phyloP scores from a whole-genome alignment of 2,113 vertebrate species.

The Stigmatopora argus region DNA sequence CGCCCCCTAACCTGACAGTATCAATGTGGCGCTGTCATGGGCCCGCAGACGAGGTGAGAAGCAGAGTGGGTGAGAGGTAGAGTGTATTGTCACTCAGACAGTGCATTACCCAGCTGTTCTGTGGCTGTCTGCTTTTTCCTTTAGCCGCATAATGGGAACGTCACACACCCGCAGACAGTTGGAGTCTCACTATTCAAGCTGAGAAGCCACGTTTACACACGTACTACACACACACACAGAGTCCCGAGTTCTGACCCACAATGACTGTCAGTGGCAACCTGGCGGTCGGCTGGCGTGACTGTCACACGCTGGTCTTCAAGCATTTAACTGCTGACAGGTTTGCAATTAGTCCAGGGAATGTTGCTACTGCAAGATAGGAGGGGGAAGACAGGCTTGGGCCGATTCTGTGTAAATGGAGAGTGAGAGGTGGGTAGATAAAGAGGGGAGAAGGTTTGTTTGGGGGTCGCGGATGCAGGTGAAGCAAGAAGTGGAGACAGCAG shows the following conservation, averaged over 20 bases:
- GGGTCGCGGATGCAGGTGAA: constrained; percentile 10
- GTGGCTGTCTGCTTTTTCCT: constrained; percentile 61
- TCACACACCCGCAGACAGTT: constrained; percentile 63
- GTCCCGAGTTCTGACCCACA: constrained; percentile 52
- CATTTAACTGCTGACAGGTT: constrained; percentile 76
- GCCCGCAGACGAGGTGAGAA: constrained; percentile 54
- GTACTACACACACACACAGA: constrained; percentile 25
- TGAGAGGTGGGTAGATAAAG: constrained; percentile 56
- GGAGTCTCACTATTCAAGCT: constrained; percentile 61
- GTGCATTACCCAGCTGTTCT: constrained; percentile 69
- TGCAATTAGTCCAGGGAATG: constrained; percentile 70
- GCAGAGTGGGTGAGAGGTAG: constrained; percentile 47
- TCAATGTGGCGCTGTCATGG: constrained; percentile 57
- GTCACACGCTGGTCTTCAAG: constrained; percentile 69
- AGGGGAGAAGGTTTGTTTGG: constrained; percentile 30
- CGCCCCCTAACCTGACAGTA: constrained; percentile 49
- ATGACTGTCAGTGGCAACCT: constrained; percentile 60
- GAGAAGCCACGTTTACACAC: constrained; percentile 60
- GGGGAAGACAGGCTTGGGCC: constrained; percentile 35
- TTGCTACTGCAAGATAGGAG: constrained; percentile 58
- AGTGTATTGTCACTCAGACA: constrained; percentile 64
- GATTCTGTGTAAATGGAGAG: constrained; percentile 33
- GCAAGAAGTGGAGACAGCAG: constrained; percentile 29
- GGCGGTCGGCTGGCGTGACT: constrained; percentile 52
- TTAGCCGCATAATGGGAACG: constrained; percentile 65